A percentile compares a stretch with the other conserved stretches of the same genome.
phyloP scores from a whole-genome alignment of 23 tunicate genomes.

The Halocynthia aurantium region DNA sequence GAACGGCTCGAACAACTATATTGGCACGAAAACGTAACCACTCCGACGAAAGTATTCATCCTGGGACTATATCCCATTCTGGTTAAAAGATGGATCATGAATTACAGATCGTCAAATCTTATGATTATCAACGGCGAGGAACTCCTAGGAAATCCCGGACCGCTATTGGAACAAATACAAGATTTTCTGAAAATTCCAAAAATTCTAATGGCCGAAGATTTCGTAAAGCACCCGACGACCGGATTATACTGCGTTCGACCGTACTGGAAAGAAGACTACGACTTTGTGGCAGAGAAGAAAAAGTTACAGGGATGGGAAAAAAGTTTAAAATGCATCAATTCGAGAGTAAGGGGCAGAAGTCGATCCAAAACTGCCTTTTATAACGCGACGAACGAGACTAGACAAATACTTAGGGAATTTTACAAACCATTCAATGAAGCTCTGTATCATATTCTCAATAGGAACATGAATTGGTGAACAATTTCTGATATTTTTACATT shows the following conservation, averaged over 20 bases:
- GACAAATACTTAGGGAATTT: neutral
- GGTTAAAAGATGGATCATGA: slow-evolving; percentile 8
- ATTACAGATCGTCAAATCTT: neutral
- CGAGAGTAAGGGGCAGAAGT: neutral
- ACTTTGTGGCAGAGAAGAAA: neutral
- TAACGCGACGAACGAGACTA: neutral
- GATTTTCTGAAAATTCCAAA: slow-evolving; percentile 16
- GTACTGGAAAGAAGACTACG: slow-evolving; percentile 15
- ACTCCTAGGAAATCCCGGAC: slow-evolving; percentile 8
- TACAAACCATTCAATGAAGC: slow-evolving; percentile 6
- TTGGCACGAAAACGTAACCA: neutral
- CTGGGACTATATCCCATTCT: slow-evolving; percentile 7
- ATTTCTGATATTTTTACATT: too few relatives aligned
- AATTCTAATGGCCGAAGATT: neutral
- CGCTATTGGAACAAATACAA: slow-evolving; percentile 7
- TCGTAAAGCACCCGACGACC: slow-evolving; percentile 7
- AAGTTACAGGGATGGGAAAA: neutral
- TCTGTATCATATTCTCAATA: too few relatives aligned
- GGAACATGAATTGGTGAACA: too few relatives aligned
- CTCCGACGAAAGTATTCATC: neutral
- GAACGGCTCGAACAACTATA: neutral
- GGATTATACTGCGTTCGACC: slow-evolving; percentile 21
- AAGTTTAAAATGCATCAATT: neutral
- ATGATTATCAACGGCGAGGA: slow-evolving; percentile 12
- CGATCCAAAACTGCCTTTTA: neutral